These are phyloP conservation scores for Heloderma charlesbogerti DNA, from an alignment of 2,113 vertebrate genomes.

Conservation along the genomic window DNA sequence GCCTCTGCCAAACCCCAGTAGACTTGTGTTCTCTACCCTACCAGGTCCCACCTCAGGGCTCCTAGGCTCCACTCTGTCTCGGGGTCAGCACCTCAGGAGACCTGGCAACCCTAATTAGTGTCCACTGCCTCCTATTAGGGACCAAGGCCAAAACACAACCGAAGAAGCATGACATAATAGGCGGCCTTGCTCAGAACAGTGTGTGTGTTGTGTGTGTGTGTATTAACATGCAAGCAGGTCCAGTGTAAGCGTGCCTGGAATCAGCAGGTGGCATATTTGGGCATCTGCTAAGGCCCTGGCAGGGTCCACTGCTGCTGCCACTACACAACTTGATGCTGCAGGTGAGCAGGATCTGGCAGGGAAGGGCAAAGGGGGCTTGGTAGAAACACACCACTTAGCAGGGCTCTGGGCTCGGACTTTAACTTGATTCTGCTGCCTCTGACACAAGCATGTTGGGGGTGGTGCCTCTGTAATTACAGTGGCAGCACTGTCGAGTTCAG, in stretches of 20 bases:
- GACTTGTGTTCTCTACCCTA: not conserved
- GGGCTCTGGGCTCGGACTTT: not conserved
- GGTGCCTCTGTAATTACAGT: no score
- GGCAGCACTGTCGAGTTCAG: not conserved
- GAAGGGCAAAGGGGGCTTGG: no score
- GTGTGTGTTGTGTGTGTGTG: no score
- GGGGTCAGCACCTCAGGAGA: not conserved
- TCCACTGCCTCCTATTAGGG: not conserved
- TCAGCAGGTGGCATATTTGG: not conserved
- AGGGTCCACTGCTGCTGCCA: not conserved
- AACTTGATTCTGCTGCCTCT: not conserved
- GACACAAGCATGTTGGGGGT: not conserved
- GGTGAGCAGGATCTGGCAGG: not conserved
- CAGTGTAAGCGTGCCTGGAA: not conserved
- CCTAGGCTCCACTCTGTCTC: not conserved
- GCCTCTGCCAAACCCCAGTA: not conserved
- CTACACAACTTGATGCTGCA: not conserved
- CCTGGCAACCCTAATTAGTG: not conserved
- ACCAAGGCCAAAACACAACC: not conserved
- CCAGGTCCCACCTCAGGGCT: not conserved
- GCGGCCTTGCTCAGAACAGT: not conserved
- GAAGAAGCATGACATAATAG: not conserved
- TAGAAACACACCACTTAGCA: not conserved
- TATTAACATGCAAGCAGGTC: not conserved
- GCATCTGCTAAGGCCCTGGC: not conserved